Percentiles rank a stretch among this genome's conserved stretches.
Conservation (phyloP, 2,888 invertebrate genomes). For the Metopia argyrocephala region DNA sequence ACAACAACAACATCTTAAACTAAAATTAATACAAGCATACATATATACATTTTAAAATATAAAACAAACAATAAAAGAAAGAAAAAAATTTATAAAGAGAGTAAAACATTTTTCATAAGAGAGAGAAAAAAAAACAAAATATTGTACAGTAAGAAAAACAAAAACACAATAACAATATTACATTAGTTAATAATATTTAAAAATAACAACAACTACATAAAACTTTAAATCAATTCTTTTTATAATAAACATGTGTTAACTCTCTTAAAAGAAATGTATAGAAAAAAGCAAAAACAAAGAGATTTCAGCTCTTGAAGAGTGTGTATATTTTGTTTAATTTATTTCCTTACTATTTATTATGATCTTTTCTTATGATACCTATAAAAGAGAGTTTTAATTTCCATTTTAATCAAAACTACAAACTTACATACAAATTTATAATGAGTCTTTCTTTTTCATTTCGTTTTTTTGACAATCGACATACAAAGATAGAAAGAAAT, state of each 20-base stretch:
- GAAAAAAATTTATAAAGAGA: constrained; percentile 9
- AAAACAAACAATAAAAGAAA: not conserved
- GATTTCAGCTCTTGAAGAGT: too few species aligned
- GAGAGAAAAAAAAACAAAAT: constrained; percentile 12
- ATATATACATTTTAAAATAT: constrained; percentile 29
- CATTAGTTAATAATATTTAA: constrained; percentile 19
- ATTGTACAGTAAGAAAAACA: constrained; percentile 39
- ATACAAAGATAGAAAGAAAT: constrained; percentile 71
- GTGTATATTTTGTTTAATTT: constrained; percentile 24
- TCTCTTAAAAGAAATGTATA: too few species aligned
- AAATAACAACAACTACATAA: constrained; percentile 45
- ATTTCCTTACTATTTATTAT: constrained; percentile 33
- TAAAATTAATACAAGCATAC: constrained; percentile 57
- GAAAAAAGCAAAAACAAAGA: too few species aligned
- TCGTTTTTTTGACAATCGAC: constrained; percentile 79
- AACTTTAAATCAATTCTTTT: too few species aligned
- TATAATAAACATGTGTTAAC: too few species aligned
- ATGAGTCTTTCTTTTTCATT: constrained; percentile 52
- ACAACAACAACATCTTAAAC: not conserved
- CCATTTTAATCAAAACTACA: constrained; percentile 16
- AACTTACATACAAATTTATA: not conserved
- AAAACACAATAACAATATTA: constrained; percentile 13
- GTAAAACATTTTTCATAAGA: not conserved
- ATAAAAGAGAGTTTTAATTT: too few species aligned
- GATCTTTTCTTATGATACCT: too few species aligned